Percentiles rank a stretch among this genome's conserved stretches.
Conservation (phyloP, 2,113 vertebrate genomes). For the Mola mola region DNA sequence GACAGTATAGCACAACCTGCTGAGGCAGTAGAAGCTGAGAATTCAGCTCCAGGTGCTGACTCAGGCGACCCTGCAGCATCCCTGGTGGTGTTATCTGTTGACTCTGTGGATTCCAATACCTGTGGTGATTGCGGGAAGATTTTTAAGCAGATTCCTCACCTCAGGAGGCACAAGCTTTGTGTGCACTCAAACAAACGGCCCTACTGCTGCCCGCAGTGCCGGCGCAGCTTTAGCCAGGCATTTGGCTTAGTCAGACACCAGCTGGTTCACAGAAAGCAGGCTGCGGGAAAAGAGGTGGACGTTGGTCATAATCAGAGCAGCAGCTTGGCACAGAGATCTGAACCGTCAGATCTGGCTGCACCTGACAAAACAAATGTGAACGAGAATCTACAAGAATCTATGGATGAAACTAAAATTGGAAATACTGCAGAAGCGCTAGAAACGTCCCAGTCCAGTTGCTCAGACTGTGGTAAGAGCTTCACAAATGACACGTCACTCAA, state of each 20-base stretch:
- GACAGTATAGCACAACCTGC: background rate
- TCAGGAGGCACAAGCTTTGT: conserved; percentile 63
- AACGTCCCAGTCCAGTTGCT: conserved; percentile 6
- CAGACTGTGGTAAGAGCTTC: conserved; percentile 58
- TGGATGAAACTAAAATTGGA: background rate
- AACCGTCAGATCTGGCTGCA: background rate
- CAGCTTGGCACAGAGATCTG: background rate
- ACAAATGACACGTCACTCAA: conserved; percentile 25
- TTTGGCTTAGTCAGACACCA: conserved; percentile 73
- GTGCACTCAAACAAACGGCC: conserved; percentile 72
- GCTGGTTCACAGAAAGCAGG: conserved; percentile 58
- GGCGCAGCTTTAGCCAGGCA: conserved; percentile 71
- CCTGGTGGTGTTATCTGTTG: background rate
- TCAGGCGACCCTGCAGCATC: background rate
- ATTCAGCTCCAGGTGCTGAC: background rate
- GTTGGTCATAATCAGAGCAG: background rate
- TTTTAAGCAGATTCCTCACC: conserved; percentile 67
- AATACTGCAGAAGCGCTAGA: conserved; percentile 24
- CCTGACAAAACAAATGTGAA: background rate
- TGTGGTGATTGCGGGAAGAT: conserved; percentile 70
- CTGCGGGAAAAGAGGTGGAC: background rate
- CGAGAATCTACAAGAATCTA: conserved; percentile 8
- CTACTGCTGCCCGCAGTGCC: conserved; percentile 77
- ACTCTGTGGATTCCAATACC: conserved; percentile 40
- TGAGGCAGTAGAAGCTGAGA: conserved; percentile 17